Evolutionary conservation across 2,113 vertebrate genomes (phyloP).

Genomic region (Geothlypis trichas): DNA sequence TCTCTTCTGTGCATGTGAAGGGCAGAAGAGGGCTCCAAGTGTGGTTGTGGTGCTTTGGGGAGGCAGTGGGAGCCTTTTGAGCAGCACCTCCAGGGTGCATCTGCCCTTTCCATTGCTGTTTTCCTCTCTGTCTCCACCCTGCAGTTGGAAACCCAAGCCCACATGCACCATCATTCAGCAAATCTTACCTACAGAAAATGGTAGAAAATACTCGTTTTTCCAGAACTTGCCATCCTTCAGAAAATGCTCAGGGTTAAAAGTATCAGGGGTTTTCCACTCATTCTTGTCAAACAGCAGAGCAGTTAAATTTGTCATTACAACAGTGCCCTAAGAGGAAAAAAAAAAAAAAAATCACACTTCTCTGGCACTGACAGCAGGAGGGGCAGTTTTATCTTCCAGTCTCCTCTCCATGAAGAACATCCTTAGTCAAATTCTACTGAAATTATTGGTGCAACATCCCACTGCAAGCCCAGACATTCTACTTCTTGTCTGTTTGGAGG

Average conservation of each 20-base stretch:
- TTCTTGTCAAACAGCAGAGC: conserved; percentile 80
- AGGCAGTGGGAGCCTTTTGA: neutral
- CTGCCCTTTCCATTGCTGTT: neutral
- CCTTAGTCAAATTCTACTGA: neutral
- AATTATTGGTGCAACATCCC: neutral
- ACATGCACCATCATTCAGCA: neutral
- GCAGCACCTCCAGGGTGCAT: accelerated
- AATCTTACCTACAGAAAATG: conserved; percentile 83
- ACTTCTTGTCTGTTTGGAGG: neutral
- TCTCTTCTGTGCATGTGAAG: neutral
- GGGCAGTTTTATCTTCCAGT: neutral
- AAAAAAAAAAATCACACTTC: neutral
- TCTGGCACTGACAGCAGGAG: neutral
- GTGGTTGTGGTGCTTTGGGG: neutral
- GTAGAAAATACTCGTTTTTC: conserved; percentile 79
- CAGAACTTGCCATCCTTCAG: conserved; percentile 82
- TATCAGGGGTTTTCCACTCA: conserved; percentile 78
- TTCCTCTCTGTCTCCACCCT: neutral
- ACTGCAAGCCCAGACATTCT: accelerated
- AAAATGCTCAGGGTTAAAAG: conserved; percentile 85
- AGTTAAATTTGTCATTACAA: conserved; percentile 46
- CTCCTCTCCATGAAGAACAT: neutral
- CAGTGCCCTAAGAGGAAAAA: conserved; percentile 63
- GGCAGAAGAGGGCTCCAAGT: neutral
- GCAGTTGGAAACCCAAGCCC: neutral